A percentile compares a stretch with the other conserved stretches of the same genome.
Evolutionary conservation across 2,113 vertebrate genomes (phyloP).

Genomic region (Leuciscus idus): DNA sequence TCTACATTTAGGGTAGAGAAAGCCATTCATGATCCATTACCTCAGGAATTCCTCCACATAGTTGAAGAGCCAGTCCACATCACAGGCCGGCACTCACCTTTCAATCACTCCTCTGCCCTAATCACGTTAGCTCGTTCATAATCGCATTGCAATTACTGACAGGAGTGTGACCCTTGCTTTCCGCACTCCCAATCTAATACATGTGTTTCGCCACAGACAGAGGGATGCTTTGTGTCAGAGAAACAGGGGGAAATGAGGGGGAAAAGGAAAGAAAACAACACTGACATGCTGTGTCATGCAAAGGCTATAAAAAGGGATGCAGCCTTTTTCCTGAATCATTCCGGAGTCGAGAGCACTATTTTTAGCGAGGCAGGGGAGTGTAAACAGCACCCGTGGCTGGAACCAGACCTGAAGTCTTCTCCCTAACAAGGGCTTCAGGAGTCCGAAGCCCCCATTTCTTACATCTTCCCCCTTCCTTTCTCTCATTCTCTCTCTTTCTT

Average conservation of each 20-base stretch:
- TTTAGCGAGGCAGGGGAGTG: constrained; percentile 72
- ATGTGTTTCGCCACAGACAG: constrained; percentile 76
- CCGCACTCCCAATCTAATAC: constrained; percentile 76
- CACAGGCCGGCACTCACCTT: constrained; percentile 73
- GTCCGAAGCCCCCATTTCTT: constrained; percentile 50
- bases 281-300: constrained; percentile 72
- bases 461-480: constrained; percentile 51
- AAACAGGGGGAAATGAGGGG: constrained; percentile 15
- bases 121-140: constrained; percentile 79
- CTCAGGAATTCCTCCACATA: constrained; percentile 71
- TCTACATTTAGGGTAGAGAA: constrained; percentile 46
- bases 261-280: constrained; percentile 43
- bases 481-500: constrained; percentile 45
- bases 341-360: constrained; percentile 68
- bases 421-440: constrained; percentile 60
- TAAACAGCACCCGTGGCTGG: constrained; percentile 59
- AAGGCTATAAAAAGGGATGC: constrained; percentile 68
- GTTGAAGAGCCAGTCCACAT: constrained; percentile 63
- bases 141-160: constrained; percentile 80
- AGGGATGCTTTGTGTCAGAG: constrained; percentile 68
- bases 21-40: constrained; percentile 72
- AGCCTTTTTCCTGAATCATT: constrained; percentile 67
- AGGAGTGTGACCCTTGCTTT: constrained; percentile 76
- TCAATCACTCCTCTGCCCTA: constrained; percentile 67
- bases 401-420: constrained; percentile 56